These are phyloP conservation scores for Streblospio benedicti DNA, from an alignment of 1,140 invertebrate species.

Conservation along the genomic window DNA sequence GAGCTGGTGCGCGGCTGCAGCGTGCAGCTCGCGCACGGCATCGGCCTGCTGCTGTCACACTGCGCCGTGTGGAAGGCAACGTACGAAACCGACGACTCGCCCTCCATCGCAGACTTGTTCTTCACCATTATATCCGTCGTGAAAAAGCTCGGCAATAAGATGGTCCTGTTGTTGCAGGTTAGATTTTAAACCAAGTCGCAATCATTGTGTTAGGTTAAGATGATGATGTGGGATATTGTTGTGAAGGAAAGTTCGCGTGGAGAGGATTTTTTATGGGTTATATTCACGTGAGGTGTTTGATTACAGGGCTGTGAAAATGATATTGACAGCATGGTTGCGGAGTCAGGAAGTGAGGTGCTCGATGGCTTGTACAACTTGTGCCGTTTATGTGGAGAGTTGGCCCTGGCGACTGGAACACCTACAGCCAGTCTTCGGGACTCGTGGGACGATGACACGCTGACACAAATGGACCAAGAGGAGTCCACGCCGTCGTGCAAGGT, in stretches of 20 bases:
- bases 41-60: slow-evolving; percentile 27
- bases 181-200: too few species aligned
- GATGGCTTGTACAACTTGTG: slow-evolving; percentile 27
- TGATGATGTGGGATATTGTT: too few species aligned
- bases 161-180: slow-evolving; percentile 36
- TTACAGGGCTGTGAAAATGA: slow-evolving; percentile 35
- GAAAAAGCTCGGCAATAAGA: slow-evolving; percentile 26
- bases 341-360: slow-evolving; percentile 25
- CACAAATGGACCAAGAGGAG: too few species aligned
- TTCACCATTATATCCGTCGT: slow-evolving; percentile 25
- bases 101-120: slow-evolving; percentile 27
- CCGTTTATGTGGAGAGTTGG: slow-evolving; percentile 32
- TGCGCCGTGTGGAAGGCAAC: slow-evolving; percentile 28
- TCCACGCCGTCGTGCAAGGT: too few species aligned
- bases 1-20: too few species aligned
- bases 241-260: too few species aligned
- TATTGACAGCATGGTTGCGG: slow-evolving; percentile 30
- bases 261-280: too few species aligned
- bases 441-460: background rate
- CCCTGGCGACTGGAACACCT: slow-evolving; percentile 30
- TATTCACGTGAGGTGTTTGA: background rate
- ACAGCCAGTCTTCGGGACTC: slow-evolving; percentile 24
- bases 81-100: slow-evolving; percentile 24
- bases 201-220: too few species aligned
- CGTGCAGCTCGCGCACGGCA: too few species aligned